Percentiles rank a stretch among this genome's conserved stretches.
These are phyloP conservation scores for Pachymerium ferrugineum DNA, from an alignment of 2,888 invertebrate species.

Conservation along the genomic window DNA sequence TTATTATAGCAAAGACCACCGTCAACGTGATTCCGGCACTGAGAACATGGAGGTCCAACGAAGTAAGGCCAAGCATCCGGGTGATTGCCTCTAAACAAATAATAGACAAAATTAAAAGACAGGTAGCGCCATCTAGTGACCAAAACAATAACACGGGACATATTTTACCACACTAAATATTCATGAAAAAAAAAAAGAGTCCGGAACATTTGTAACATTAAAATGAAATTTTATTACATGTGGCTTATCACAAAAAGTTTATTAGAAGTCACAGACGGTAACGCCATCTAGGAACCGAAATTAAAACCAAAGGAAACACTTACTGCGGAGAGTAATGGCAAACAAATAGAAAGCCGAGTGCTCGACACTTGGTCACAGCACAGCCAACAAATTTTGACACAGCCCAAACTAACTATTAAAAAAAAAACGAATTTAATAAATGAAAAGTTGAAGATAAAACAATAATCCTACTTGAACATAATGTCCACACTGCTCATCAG, in stretches of 20 bases:
- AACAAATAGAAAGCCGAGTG: neutral
- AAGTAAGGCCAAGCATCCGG: neutral
- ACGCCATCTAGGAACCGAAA: no score
- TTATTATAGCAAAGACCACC: neutral
- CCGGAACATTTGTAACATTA: no score
- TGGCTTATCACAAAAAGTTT: no score
- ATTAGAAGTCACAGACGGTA: no score
- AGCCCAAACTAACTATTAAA: conserved; percentile 26
- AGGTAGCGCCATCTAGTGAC: no score
- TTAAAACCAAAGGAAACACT: no score
- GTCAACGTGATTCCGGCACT: neutral
- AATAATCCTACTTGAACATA: conserved; percentile 22
- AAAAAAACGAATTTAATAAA: neutral
- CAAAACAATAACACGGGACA: no score
- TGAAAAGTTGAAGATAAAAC: neutral
- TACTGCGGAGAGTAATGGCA: conserved; percentile 29
- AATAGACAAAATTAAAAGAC: no score
- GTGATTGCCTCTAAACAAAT: neutral
- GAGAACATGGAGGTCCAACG: neutral
- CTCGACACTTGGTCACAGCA: neutral
- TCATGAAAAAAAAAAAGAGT: no score
- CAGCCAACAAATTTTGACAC: conserved; percentile 10
- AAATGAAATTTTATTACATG: no score
- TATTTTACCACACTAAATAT: no score
- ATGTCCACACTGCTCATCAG: conserved; percentile 23